phyloP scores from a whole-genome alignment of 2,113 vertebrate species.

The Ophthalmolycus amberensis region DNA sequence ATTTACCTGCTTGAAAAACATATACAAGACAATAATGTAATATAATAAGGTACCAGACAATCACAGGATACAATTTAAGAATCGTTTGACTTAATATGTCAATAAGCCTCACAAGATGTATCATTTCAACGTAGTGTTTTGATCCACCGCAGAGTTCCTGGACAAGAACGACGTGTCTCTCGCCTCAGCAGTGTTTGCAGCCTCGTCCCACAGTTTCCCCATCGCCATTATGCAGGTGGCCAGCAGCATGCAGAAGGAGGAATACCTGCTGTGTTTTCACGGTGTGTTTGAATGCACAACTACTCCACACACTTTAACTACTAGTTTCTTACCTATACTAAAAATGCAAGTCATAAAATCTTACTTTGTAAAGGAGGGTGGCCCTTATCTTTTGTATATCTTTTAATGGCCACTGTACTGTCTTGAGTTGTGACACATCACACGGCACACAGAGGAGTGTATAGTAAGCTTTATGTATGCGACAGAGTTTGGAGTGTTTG shows the following conservation, averaged over 20 bases:
- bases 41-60: not conserved
- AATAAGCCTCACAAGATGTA: not conserved
- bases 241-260: conserved; percentile 91
- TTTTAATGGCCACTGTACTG: not conserved
- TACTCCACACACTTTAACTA: not conserved
- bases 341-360: no score
- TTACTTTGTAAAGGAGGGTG: not conserved
- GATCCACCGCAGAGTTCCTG: conserved; percentile 89
- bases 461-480: conserved; percentile 10
- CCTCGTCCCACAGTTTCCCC: conserved; percentile 95
- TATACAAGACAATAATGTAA: not conserved
- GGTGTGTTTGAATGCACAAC: conserved; percentile 78
- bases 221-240: conserved; percentile 97
- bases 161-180: conserved; percentile 97
- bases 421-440: not conserved
- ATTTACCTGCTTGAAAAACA: not conserved
- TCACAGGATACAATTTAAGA: not conserved
- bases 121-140: not conserved
- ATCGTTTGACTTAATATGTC: not conserved
- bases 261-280: conserved; percentile 97
- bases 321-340: no score
- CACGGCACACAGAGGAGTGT: not conserved
- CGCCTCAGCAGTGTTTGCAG: conserved; percentile 92
- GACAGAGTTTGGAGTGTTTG: conserved; percentile 97
- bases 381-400: not conserved